Conservation (phyloP, 2,797 vertebrate species). For the Bradypodion pumilum region DNA sequence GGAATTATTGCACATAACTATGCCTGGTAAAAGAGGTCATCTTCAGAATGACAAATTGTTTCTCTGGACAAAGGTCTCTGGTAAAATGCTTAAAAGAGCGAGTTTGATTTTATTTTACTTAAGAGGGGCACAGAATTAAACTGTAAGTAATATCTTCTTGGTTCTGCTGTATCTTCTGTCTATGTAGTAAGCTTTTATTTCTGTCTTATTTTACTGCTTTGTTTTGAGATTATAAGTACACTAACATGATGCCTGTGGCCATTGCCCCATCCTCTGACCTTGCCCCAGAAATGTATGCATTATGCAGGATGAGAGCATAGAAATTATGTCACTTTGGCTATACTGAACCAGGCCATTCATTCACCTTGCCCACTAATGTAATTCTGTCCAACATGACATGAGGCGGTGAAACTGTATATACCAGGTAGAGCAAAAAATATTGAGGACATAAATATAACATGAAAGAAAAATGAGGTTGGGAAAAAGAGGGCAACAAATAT, state of each 20-base stretch:
- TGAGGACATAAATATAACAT: no score
- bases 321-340: no score
- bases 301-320: background rate
- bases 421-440: no score
- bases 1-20: conserved; percentile 16
- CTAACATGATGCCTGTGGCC: no score
- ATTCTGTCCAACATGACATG: no score
- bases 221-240: no score
- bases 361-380: no score
- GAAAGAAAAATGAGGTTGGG: no score
- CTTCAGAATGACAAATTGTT: conserved; percentile 24
- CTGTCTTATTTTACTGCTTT: background rate
- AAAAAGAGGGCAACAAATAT: no score
- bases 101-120: background rate
- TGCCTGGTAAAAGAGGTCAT: conserved; percentile 18
- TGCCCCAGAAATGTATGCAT: background rate
- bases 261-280: no score
- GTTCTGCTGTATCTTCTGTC: background rate
- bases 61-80: background rate
- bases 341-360: no score
- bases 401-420: no score
- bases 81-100: background rate
- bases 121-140: background rate
- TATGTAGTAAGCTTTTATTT: background rate
- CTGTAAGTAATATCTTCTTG: background rate